Evolutionary conservation across 1,140 invertebrate species (phyloP), one percentile per base, ranked within the genome.

Genomic region (Pissodes strobi): DNA sequence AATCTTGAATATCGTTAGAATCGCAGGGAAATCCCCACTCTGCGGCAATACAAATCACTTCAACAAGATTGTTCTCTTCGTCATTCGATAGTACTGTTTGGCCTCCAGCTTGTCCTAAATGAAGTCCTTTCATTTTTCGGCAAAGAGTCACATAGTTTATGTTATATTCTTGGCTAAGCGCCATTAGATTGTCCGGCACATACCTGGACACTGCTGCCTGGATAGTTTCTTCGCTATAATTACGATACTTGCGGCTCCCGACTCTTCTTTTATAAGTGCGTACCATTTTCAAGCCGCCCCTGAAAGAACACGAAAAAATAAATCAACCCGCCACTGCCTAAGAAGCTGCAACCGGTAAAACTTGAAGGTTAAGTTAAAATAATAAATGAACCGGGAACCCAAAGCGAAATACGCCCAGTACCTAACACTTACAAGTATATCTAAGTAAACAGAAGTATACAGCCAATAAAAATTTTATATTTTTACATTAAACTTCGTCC

Each of bases 1-100:
- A 41, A 75, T 69, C 37, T 55, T 65, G 48, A 75, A 76, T 58
- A 58, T 21, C 30, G 30, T 34, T n/a, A 34, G n/a, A n/a, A 34
- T 34, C n/a, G n/a, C n/a, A n/a, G n/a, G n/a, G n/a, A n/a, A n/a
- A n/a, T n/a, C n/a, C n/a, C n/a, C n/a, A n/a, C n/a, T n/a, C n/a
- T n/a, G n/a, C n/a, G n/a, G n/a, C n/a, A n/a, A n/a, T n/a, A n/a
- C n/a, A n/a, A n/a, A n/a, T 8, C n/a, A n/a, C n/a, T 34, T 34
- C n/a, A 8, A 34, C 30, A n/a, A 48, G 34, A 38, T 52, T 21
- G n/a, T n/a, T 48, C 22, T 67, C 66, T n/a, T 64, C 53, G 27
- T 51, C 46, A 8, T 17, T n/a, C 25, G 53, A 52, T 22, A 59
- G 2, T 10, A 39, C 55, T n/a, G 51, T 19, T 46, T 52, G 45